Conservation (phyloP, 2,888 invertebrate species). For the Sarcophaga rosellei region DNA sequence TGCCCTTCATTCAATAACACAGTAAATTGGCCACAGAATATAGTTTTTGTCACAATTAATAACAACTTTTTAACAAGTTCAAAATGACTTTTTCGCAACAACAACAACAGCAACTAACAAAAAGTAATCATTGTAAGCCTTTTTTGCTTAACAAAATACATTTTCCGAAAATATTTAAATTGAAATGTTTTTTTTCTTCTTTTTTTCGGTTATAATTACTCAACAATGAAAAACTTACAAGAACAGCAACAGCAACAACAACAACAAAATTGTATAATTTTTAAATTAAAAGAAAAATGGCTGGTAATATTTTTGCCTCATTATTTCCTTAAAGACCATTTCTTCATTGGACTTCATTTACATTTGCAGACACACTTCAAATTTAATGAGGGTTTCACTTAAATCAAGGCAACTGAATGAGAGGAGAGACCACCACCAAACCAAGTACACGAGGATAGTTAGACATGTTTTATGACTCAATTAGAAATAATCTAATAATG, state of each 20-base stretch:
- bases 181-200: neutral
- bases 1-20: too few relatives aligned
- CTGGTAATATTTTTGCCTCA: constrained; percentile 33
- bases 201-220: neutral
- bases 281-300: neutral
- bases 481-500: neutral
- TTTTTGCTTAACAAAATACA: neutral
- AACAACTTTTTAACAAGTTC: neutral
- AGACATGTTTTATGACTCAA: neutral
- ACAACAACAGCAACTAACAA: neutral
- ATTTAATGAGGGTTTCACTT: neutral
- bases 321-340: constrained; percentile 45
- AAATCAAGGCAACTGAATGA: neutral
- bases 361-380: constrained; percentile 13
- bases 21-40: neutral
- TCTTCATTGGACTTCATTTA: constrained; percentile 20
- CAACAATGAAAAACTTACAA: neutral
- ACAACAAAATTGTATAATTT: neutral
- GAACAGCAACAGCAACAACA: neutral
- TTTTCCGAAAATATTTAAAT: neutral
- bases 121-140: neutral
- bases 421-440: neutral
- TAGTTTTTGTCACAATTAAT: neutral
- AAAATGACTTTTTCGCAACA: neutral
- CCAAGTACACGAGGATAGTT: neutral